A percentile compares a stretch with the other conserved stretches of the same genome.
Conservation (phyloP, 2,113 vertebrate species). For the Solea solea region DNA sequence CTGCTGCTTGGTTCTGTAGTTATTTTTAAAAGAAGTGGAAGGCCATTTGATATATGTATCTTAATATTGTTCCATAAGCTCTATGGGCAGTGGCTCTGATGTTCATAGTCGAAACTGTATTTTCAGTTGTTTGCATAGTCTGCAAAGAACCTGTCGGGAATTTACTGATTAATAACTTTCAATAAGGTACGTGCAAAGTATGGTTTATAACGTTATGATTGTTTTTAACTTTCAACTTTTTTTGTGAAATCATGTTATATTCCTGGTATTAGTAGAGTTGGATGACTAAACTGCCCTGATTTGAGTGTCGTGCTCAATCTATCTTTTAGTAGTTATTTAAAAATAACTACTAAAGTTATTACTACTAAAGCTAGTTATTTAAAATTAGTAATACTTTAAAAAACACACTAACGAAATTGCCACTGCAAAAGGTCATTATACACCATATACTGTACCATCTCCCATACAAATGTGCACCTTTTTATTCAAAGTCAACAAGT, state of each 20-base stretch:
- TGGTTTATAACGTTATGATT: no score
- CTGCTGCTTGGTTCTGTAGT: not conserved
- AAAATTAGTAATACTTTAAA: not conserved
- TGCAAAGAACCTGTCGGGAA: not conserved
- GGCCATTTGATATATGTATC: not conserved
- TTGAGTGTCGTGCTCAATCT: conserved; percentile 3
- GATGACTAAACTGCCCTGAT: not conserved
- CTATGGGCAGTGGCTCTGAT: not conserved
- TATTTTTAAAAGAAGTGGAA: not conserved
- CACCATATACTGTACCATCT: no score
- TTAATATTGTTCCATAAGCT: not conserved
- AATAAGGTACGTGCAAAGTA: no score
- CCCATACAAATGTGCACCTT: no score
- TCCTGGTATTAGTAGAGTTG: not conserved
- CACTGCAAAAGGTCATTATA: no score
- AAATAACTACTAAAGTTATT: no score
- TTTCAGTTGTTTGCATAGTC: not conserved
- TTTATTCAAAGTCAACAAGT: no score
- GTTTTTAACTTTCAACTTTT: no score
- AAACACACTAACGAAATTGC: no score
- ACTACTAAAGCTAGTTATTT: no score
- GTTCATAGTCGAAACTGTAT: not conserved
- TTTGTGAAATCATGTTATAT: no score
- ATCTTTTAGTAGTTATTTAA: no score
- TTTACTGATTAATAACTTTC: not conserved